These are phyloP conservation scores for Prietella phreatophila DNA, from an alignment of 2,113 vertebrate genomes.

Conservation along the genomic window DNA sequence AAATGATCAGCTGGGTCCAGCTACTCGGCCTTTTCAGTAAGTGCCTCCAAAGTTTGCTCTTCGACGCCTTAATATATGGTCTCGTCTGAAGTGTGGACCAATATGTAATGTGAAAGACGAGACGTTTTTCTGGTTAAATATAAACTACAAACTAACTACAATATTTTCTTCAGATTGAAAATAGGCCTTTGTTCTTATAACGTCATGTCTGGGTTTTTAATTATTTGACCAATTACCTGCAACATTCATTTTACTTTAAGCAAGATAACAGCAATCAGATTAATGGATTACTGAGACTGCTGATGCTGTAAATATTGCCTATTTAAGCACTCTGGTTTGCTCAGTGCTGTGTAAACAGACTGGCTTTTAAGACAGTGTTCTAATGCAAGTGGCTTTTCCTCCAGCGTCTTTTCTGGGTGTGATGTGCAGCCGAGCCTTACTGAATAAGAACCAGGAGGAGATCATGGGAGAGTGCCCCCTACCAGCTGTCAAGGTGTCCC, in stretches of 20 bases:
- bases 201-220: neutral
- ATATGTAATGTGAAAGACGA: neutral
- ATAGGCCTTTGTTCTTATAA: neutral
- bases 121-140: neutral
- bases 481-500: slow-evolving; percentile 94
- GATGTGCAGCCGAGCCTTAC: slow-evolving; percentile 89
- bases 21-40: slow-evolving; percentile 92
- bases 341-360: neutral
- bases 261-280: neutral
- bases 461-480: slow-evolving; percentile 86
- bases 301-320: neutral
- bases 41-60: slow-evolving; percentile 51
- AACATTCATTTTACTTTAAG: neutral
- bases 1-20: slow-evolving; percentile 91
- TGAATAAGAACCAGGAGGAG: slow-evolving; percentile 85
- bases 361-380: neutral
- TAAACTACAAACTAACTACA: neutral
- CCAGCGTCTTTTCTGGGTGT: slow-evolving; percentile 94
- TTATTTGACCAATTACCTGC: neutral
- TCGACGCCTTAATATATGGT: neutral
- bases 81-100: neutral
- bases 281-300: neutral
- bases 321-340: too few relatives aligned
- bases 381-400: slow-evolving; percentile 38
- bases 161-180: neutral